Conservation (phyloP, 2,888 invertebrate species). For the Monoplex corrugatus region DNA sequence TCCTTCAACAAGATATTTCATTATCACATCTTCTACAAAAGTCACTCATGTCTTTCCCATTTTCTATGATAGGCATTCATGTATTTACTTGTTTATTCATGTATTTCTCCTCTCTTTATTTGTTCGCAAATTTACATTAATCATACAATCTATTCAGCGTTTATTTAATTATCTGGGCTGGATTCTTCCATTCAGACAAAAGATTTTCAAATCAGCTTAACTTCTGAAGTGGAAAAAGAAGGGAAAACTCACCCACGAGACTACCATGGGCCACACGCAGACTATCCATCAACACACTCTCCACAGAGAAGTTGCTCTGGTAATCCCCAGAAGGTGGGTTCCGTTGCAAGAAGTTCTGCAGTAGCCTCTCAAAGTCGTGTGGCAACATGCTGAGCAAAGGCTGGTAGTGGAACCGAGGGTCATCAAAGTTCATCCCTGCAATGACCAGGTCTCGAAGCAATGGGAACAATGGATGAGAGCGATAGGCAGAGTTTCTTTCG, state of each 20-base stretch:
- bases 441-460: slow-evolving; percentile 80
- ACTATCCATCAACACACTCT: slow-evolving; percentile 80
- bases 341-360: slow-evolving; percentile 79
- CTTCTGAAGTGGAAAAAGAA: not conserved
- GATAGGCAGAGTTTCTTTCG: slow-evolving; percentile 76
- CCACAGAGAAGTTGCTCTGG: slow-evolving; percentile 78
- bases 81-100: too few species aligned
- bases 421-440: slow-evolving; percentile 80
- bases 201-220: too few species aligned
- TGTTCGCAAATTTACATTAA: too few species aligned
- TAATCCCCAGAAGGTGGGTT: slow-evolving; percentile 77
- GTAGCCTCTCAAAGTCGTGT: slow-evolving; percentile 78
- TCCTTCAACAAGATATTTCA: too few species aligned
- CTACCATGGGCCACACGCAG: slow-evolving; percentile 79
- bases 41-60: too few species aligned
- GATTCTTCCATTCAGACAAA: too few species aligned
- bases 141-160: too few species aligned
- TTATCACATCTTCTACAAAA: too few species aligned
- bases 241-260: slow-evolving; percentile 76
- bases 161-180: too few species aligned
- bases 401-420: slow-evolving; percentile 79
- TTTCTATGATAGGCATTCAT: too few species aligned
- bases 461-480: slow-evolving; percentile 80
- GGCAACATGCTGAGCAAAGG: slow-evolving; percentile 79
- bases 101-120: too few species aligned